phyloP scores from a whole-genome alignment of 2,888 invertebrate genomes.

The Dolichopus griseipennis region DNA sequence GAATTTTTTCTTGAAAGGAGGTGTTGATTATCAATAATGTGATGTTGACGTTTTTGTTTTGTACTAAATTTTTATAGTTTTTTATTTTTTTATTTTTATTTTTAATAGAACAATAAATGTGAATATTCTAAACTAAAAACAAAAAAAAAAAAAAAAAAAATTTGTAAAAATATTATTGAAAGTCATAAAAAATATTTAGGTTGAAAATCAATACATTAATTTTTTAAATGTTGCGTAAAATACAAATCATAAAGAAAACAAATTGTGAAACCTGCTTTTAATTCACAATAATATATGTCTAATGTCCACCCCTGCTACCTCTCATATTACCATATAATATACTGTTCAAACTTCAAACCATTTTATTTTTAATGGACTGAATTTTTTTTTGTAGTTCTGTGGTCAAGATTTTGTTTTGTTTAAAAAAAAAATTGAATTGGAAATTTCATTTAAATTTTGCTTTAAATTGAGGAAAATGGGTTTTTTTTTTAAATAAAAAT shows the following conservation, averaged over 20 bases:
- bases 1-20: too few species aligned
- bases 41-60: too few species aligned
- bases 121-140: background rate
- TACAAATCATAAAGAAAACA: background rate
- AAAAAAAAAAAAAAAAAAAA: background rate
- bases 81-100: background rate
- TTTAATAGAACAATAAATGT: background rate
- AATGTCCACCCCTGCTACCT: background rate
- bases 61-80: background rate
- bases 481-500: conserved; percentile 1
- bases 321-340: background rate
- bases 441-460: background rate
- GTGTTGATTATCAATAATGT: too few species aligned
- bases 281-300: background rate
- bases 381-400: background rate
- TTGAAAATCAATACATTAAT: background rate
- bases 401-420: background rate
- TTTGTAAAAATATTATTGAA: background rate
- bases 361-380: background rate
- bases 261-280: too few species aligned
- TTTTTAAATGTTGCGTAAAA: background rate
- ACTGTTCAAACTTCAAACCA: background rate
- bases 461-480: background rate
- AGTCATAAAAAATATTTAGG: background rate
- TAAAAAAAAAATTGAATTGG: too few species aligned